Evolutionary conservation across 2,113 vertebrate species (phyloP), one percentile per base, ranked within the genome.

Genomic region (Pelodiscus sinensis): DNA sequence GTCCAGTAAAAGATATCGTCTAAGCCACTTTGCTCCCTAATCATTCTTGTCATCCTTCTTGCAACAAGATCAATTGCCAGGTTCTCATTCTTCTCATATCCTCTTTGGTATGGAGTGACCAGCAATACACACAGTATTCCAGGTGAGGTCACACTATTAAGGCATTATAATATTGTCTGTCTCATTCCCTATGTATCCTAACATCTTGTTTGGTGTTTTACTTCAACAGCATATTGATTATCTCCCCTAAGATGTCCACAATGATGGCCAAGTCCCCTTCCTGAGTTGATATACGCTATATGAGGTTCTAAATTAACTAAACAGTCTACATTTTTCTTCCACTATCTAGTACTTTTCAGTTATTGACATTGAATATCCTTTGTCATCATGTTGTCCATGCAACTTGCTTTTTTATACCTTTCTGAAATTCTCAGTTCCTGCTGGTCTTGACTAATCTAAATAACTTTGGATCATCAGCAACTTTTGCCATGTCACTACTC

Each of bases 361-460:
- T 94, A 50, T 71, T 77, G 86, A 2, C 75, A 60, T 25, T 85
- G 84, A 92, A 86, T 73, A 54, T 81, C 65, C 82, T 86, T 93
- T 71, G 29, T 87, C 14, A 3, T 85, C 86, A 44, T 4, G 2
- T 1, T 77, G 75, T 87, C 93, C 31, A 3, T 82, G 22, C 73
- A 77, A 89, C 92, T 60, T 1, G 92, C 89, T 90, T 0, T 0
- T 86, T 77, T 82, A 44, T 75, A 15, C 51, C 88, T 90, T 54
- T 60, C 87, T 79, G 60, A 82, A 50, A 38, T 50, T 50, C 79
- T 25, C 89, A 85, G 57, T 79, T 87, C 54, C 31, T 35, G 88
- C 89, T 90, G 94, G 57, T 90, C 71, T 94, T 84, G 77, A 55
- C 79, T 90, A 90, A 62, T 84, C 92, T 87, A 88, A 92, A 90